A percentile compares a stretch with the other conserved stretches of the same genome.
Conservation (phyloP, 2,797 vertebrate species). For the Chanos chanos region DNA sequence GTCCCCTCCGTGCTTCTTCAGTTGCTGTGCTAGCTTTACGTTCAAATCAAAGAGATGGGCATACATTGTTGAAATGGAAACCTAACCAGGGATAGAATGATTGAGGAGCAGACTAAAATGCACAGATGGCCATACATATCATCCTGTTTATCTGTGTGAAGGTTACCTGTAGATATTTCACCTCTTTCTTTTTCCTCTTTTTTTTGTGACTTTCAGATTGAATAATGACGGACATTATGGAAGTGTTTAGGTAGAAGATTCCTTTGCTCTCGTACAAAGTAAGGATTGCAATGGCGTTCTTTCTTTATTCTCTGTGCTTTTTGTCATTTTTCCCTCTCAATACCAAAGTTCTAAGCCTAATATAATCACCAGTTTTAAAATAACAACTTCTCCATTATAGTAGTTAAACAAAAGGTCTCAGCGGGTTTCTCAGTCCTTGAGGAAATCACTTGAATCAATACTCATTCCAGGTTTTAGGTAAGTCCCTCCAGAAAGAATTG, state of each 20-base stretch:
- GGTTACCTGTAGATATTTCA: constrained; percentile 31
- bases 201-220: neutral
- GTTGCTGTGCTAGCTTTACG: neutral
- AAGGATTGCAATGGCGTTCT: no score
- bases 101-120: no score
- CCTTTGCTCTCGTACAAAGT: no score
- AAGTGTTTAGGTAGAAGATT: no score
- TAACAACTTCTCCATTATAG: constrained; percentile 9
- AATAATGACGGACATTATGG: no score
- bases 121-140: no score
- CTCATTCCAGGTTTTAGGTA: constrained; percentile 22
- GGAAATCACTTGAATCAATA: constrained; percentile 24
- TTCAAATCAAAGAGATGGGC: no score
- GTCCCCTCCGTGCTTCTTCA: constrained; percentile 9
- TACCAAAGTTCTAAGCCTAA: neutral
- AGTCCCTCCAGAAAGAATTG: constrained; percentile 2
- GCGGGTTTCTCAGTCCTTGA: constrained; percentile 3
- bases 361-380: constrained; percentile 1
- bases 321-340: neutral
- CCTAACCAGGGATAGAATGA: no score
- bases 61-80: no score
- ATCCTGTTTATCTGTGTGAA: no score
- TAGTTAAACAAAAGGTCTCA: constrained; percentile 12
- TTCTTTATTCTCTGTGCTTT: neutral
- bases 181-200: neutral